Percentiles rank a stretch among this genome's conserved stretches.
Conservation (phyloP, 2,113 vertebrate genomes). For the Corvus moneduloides region DNA sequence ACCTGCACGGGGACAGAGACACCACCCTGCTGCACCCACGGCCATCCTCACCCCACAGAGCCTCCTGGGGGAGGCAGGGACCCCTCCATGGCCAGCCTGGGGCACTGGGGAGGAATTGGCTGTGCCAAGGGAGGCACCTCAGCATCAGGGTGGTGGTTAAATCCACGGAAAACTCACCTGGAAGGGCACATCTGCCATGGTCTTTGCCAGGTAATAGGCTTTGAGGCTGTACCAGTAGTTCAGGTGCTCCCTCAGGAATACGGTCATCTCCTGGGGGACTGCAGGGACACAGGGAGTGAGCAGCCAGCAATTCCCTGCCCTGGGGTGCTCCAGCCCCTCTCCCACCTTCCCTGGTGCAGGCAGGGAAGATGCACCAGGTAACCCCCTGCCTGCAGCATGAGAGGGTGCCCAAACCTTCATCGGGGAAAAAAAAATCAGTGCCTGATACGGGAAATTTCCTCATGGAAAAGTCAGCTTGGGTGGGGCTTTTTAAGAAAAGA, state of each 20-base stretch:
- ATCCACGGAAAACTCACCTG: constrained; percentile 76
- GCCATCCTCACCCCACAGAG: neutral
- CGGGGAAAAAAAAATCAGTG: neutral
- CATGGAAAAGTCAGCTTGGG: neutral
- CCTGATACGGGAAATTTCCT: neutral
- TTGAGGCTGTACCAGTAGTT: constrained; percentile 99
- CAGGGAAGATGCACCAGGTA: neutral
- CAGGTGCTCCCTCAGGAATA: constrained; percentile 93
- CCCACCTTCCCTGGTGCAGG: neutral
- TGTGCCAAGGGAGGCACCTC: neutral
- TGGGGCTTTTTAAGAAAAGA: neutral
- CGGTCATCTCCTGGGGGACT: constrained; percentile 96
- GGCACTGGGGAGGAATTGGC: accelerated
- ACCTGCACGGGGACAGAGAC: constrained; percentile 71
- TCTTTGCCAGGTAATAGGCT: constrained; percentile 96
- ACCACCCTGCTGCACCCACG: neutral
- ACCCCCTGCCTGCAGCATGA: accelerated
- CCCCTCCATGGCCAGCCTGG: neutral
- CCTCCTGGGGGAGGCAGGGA: neutral
- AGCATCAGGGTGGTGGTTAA: accelerated
- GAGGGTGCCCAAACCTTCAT: neutral
- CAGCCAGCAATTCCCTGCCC: neutral
- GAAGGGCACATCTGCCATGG: constrained; percentile 94
- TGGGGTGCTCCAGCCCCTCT: neutral
- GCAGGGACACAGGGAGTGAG: neutral